Percentiles rank a stretch among this genome's conserved stretches.
phyloP scores from a whole-genome alignment of 1,140 invertebrate genomes.

The Aphaenogaster rudis region DNA sequence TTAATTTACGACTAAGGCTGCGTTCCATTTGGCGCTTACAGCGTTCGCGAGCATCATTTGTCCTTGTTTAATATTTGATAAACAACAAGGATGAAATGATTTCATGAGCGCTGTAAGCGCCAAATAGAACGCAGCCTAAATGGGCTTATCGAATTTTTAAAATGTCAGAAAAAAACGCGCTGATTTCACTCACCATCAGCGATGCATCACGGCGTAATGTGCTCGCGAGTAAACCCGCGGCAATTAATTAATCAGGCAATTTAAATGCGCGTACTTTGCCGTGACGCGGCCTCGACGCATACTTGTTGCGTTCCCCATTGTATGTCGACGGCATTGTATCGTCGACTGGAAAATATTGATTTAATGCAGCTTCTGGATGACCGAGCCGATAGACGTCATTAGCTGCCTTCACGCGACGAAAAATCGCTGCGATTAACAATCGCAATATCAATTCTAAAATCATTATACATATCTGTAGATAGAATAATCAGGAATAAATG shows the following conservation, averaged over 20 bases:
- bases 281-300: constrained; percentile 33
- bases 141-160: constrained; percentile 16
- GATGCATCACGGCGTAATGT: constrained; percentile 25
- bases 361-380: constrained; percentile 47
- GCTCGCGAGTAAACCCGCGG: constrained; percentile 26
- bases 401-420: constrained; percentile 31
- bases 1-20: not conserved
- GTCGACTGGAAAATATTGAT: constrained; percentile 70
- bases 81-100: no score
- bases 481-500: not conserved
- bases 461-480: not conserved
- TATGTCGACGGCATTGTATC: constrained; percentile 61
- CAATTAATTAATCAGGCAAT: constrained; percentile 72
- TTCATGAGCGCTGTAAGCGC: no score
- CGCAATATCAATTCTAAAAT: not conserved
- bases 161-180: constrained; percentile 33
- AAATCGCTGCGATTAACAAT: constrained; percentile 38
- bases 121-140: not conserved
- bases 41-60: no score
- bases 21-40: no score
- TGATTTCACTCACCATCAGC: constrained; percentile 25
- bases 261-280: constrained; percentile 71
- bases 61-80: no score
- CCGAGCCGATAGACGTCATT: constrained; percentile 60
- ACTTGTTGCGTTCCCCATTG: constrained; percentile 71